Evolutionary conservation across 2,888 invertebrate species (phyloP), one percentile per base, ranked within the genome.

Genomic region (Griposia aprilina): DNA sequence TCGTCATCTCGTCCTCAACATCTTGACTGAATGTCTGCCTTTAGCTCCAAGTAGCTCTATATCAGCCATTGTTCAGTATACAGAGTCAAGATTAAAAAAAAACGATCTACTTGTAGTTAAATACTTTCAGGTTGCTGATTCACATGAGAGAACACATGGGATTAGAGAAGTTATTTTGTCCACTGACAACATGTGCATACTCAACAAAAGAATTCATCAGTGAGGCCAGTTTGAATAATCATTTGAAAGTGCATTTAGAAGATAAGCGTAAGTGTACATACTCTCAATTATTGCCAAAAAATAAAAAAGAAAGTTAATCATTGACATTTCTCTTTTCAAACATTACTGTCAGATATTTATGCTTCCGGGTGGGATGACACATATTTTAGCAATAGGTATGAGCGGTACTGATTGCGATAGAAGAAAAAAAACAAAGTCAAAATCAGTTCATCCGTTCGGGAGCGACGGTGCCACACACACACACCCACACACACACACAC

Each of bases 101-200:
- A 59, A 8, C 1, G 55, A 60, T 52, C 7, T 62, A 36, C n/a
- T 23, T 50, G 36, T 11, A 52, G 17, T 57, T 1, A 36, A 79
- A 36, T 81, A 13, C 15, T 83, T 85, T 52, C 70, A 96, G 96
- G 66, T 88, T 95, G 80, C 74, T 93, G 6, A 77, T 92, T 13
- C 96, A 96, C 71, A 86, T 91, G 82, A 91, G 92, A 48, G 90
- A 89, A 48, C 95, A 95, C 82, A 89, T 90, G 85, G 94, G 93
- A 1, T 68, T 90, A 65, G 83, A 88, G n/a, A 91, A 92, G 70
- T 87, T 94, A 74, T 65, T 80, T 2, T 96, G 96, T 76, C 93
- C 94, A 0, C 87, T 93, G 60, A 85, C 91, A 6, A 85, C 88
- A 2, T 96, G 96, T 78, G 10, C 74, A 4, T 87, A 73, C 55